Conservation (phyloP, 2,797 vertebrate genomes). For the Alauda arvensis region DNA sequence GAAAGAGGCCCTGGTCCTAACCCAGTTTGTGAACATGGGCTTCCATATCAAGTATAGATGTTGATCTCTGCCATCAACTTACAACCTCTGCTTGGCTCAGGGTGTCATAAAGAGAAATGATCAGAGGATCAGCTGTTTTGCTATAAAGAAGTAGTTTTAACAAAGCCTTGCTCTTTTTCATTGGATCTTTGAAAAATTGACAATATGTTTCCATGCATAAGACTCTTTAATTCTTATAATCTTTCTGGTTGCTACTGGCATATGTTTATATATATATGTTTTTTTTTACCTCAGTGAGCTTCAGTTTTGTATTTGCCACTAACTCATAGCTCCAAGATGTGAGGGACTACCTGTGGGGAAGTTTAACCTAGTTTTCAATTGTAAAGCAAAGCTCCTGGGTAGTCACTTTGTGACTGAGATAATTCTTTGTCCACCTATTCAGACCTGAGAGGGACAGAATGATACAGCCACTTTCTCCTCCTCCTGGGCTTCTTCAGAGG, state of each 20-base stretch:
- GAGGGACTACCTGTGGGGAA: background rate
- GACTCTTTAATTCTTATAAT: background rate
- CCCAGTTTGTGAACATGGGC: background rate
- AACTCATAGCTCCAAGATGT: background rate
- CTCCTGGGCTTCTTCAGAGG: background rate
- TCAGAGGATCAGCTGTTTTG: background rate
- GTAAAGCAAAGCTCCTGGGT: background rate
- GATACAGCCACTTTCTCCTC: background rate
- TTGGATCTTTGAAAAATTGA: background rate
- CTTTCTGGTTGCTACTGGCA: background rate
- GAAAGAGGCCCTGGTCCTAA: background rate
- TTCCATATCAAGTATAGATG: background rate
- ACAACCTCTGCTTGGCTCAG: background rate
- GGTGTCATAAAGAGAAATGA: background rate
- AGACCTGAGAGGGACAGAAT: background rate
- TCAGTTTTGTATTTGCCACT: background rate
- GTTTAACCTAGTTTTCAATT: background rate
- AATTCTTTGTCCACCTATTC: background rate
- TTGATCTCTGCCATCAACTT: background rate
- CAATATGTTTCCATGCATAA: background rate
- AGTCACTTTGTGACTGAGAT: background rate
- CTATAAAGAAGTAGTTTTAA: background rate
- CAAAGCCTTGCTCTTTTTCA: background rate
- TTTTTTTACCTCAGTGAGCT: background rate
- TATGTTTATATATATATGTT: too few species aligned